Percentiles rank a stretch among this genome's conserved stretches.
Evolutionary conservation across 2,888 invertebrate genomes (phyloP).

Genomic region (Nipponacmea schrenckii): DNA sequence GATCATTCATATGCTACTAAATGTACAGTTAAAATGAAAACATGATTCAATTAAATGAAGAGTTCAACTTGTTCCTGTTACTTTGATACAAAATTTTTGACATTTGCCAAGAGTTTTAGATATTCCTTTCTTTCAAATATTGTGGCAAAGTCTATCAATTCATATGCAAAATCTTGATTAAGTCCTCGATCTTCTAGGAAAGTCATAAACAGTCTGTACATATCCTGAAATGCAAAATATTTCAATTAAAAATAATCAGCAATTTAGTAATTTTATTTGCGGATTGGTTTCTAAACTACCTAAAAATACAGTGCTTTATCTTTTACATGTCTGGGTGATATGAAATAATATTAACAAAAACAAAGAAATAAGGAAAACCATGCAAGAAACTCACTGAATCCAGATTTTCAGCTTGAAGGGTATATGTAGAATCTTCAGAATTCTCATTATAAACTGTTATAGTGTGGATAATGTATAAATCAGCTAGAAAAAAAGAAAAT

Average conservation of each 20-base stretch:
- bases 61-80: too few species aligned
- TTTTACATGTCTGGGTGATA: background rate
- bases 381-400: constrained; percentile 83
- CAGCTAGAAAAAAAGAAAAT: constrained; percentile 42
- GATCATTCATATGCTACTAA: too few species aligned
- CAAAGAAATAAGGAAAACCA: background rate
- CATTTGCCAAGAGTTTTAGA: constrained; percentile 84
- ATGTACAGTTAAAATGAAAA: too few species aligned
- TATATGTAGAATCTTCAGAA: constrained; percentile 84
- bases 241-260: background rate
- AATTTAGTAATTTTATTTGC: too few species aligned
- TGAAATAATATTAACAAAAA: too few species aligned
- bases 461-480: constrained; percentile 82
- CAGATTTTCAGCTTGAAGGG: constrained; percentile 92
- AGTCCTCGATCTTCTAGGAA: constrained; percentile 95
- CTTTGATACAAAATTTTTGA: constrained; percentile 46
- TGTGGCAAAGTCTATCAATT: constrained; percentile 88
- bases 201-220: constrained; percentile 94
- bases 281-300: background rate
- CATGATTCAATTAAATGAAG: too few species aligned
- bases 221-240: constrained; percentile 75
- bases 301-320: background rate
- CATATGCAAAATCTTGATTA: constrained; percentile 90
- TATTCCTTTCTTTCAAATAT: constrained; percentile 93
- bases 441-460: constrained; percentile 88